phyloP scores from a whole-genome alignment of 2,888 invertebrate species.

The Watsonalla binaria region DNA sequence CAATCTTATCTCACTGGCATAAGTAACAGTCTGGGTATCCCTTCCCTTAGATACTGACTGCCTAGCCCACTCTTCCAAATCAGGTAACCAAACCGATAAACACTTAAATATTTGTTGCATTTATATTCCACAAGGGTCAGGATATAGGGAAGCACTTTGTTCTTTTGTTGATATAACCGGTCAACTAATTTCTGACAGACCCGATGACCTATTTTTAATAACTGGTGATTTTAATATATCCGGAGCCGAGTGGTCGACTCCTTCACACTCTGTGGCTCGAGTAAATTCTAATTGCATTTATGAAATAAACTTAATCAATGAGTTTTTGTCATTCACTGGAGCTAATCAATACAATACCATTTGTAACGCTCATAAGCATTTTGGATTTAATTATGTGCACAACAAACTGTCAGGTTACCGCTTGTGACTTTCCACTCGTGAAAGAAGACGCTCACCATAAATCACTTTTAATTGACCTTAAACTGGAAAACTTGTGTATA shows the following conservation, averaged over 20 bases:
- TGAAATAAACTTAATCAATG: not conserved
- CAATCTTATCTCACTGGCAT: too few species aligned
- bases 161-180: slow-evolving; percentile 3
- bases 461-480: too few species aligned
- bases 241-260: not conserved
- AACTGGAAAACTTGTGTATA: too few species aligned
- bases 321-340: slow-evolving; percentile 1
- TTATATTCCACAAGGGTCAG: not conserved
- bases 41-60: too few species aligned
- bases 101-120: not conserved
- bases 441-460: too few species aligned
- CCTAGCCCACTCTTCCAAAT: too few species aligned
- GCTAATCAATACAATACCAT: slow-evolving; percentile 2
- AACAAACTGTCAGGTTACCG: not conserved
- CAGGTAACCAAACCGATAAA: too few species aligned
- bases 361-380: not conserved
- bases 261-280: not conserved
- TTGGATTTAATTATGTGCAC: slow-evolving; percentile 1
- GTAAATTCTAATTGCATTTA: not conserved
- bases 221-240: slow-evolving; percentile 7
- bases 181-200: slow-evolving; percentile 3
- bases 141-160: slow-evolving; percentile 1
- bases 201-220: slow-evolving; percentile 4
- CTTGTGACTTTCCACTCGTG: not conserved
- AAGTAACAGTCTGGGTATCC: too few species aligned